These are phyloP conservation scores for Lethrus apterus DNA, from an alignment of 1,140 invertebrate genomes.

Conservation along the genomic window DNA sequence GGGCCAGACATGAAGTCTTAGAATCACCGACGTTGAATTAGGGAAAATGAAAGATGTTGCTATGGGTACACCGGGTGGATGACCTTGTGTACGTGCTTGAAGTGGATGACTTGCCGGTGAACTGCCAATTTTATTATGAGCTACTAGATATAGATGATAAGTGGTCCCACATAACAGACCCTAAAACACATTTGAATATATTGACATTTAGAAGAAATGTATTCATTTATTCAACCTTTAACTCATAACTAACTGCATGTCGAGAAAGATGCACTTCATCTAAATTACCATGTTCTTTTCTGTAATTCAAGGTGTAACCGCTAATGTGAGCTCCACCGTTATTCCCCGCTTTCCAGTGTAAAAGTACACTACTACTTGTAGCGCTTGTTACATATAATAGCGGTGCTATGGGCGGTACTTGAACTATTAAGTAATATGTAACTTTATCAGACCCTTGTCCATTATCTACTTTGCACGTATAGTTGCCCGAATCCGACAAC, in stretches of 20 bases:
- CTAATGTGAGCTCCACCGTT: constrained; percentile 60
- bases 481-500: constrained; percentile 62
- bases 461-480: constrained; percentile 69
- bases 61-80: constrained; percentile 60
- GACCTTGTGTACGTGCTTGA: constrained; percentile 63
- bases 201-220: not conserved
- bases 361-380: constrained; percentile 60
- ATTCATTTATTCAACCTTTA: constrained; percentile 47
- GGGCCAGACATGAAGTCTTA: constrained; percentile 69
- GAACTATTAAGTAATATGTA: constrained; percentile 53
- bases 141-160: constrained; percentile 63
- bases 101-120: constrained; percentile 61
- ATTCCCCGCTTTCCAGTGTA: constrained; percentile 65
- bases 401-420: constrained; percentile 61
- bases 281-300: constrained; percentile 53
- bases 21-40: constrained; percentile 63
- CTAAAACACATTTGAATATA: constrained; percentile 31
- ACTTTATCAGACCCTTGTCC: constrained; percentile 59
- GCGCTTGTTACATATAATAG: constrained; percentile 64
- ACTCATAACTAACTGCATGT: constrained; percentile 56
- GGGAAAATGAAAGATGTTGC: constrained; percentile 55
- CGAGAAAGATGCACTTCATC: constrained; percentile 58
- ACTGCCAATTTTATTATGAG: constrained; percentile 65
- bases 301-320: constrained; percentile 60
- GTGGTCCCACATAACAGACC: constrained; percentile 63